These are phyloP conservation scores for Leucophora obtusa DNA, from an alignment of 2,888 invertebrate species.

Conservation along the genomic window DNA sequence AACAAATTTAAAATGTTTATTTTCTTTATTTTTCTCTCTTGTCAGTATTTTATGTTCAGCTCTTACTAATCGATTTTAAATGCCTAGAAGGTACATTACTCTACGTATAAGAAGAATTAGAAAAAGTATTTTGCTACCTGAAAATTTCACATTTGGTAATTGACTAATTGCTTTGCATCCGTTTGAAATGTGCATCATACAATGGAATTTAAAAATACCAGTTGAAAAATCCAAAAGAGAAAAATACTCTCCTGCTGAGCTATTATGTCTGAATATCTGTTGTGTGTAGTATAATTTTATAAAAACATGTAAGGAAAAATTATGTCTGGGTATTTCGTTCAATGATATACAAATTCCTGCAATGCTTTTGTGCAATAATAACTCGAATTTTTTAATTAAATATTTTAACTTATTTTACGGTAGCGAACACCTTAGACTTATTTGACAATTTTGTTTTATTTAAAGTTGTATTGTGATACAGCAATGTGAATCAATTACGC, in stretches of 20 bases:
- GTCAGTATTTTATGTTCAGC: constrained; percentile 4
- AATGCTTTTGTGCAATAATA: constrained; percentile 19
- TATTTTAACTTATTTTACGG: constrained; percentile 12
- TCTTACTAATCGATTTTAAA: constrained; percentile 42
- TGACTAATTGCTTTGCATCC: constrained; percentile 35
- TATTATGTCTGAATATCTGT: not conserved
- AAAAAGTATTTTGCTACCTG: constrained; percentile 13
- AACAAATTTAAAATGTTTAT: not conserved
- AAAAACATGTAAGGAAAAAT: too few relatives aligned
- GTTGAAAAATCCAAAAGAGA: too few relatives aligned
- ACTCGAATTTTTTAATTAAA: constrained; percentile 22
- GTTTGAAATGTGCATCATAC: constrained; percentile 26
- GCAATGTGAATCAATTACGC: too few relatives aligned
- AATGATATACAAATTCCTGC: not conserved
- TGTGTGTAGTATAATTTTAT: too few relatives aligned
- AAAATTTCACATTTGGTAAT: constrained; percentile 22
- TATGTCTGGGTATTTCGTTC: too few relatives aligned
- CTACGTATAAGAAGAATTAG: not conserved
- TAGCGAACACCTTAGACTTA: constrained; percentile 3
- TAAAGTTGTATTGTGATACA: not conserved
- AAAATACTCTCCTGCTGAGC: constrained; percentile 1
- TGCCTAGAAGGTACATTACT: not conserved
- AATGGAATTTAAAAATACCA: too few relatives aligned
- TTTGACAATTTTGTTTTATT: not conserved
- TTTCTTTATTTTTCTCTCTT: not conserved